Conservation (phyloP, 1,140 invertebrate genomes). For the Cydia amplana region DNA sequence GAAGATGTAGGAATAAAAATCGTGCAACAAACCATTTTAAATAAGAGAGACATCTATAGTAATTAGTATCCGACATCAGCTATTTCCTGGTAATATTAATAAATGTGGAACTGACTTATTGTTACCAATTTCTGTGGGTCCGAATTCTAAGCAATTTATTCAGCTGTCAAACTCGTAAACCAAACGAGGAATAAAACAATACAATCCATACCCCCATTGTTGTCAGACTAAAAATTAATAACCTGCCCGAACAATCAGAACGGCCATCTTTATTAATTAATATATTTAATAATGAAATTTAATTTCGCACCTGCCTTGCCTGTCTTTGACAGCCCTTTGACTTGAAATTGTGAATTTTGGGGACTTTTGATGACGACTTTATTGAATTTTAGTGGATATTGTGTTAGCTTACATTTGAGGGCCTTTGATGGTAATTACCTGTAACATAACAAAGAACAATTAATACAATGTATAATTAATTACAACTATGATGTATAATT, state of each 20-base stretch:
- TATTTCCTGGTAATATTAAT: too few relatives aligned
- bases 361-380: slow-evolving; percentile 8
- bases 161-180: neutral
- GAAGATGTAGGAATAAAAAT: too few relatives aligned
- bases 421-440: slow-evolving; percentile 4
- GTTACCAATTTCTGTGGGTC: neutral
- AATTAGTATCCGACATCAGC: too few relatives aligned
- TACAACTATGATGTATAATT: neutral
- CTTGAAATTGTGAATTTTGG: slow-evolving; percentile 35
- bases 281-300: slow-evolving; percentile 58
- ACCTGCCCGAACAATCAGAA: slow-evolving; percentile 5
- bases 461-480: neutral
- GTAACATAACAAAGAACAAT: slow-evolving; percentile 12
- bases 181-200: neutral
- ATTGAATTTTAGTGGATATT: slow-evolving; percentile 31
- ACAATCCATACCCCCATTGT: neutral
- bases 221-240: slow-evolving; percentile 30
- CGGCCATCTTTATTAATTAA: slow-evolving; percentile 30
- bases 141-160: neutral
- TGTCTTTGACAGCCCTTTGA: slow-evolving; percentile 42
- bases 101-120: neutral
- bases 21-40: too few relatives aligned
- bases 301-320: slow-evolving; percentile 62
- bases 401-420: slow-evolving; percentile 7
- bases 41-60: too few relatives aligned